These are phyloP conservation scores for Vulpes ferrilata DNA, from an alignment of 2,113 vertebrate species.

Conservation along the genomic window DNA sequence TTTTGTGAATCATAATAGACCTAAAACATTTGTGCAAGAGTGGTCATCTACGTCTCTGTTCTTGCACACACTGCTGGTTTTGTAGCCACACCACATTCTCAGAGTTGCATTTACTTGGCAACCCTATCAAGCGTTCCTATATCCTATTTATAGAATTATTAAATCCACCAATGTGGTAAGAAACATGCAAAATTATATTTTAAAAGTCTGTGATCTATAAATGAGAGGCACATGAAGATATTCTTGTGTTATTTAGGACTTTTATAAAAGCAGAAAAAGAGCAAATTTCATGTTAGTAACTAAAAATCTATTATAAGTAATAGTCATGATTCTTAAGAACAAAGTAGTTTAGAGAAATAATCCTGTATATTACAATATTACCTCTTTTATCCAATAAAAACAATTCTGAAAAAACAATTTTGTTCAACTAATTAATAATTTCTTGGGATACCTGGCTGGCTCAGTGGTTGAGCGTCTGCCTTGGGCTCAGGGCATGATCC, in stretches of 20 bases:
- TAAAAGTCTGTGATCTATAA: neutral
- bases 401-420: neutral
- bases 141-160: neutral
- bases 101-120: neutral
- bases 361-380: neutral
- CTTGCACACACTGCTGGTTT: neutral
- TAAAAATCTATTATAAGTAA: conserved; percentile 76
- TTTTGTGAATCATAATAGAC: neutral
- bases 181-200: neutral
- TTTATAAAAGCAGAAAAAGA: conserved; percentile 14
- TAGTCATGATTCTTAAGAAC: conserved; percentile 38
- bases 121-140: neutral
- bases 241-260: neutral
- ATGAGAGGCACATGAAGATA: neutral
- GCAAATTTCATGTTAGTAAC: neutral
- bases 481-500: too few species aligned
- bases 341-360: conserved; percentile 45
- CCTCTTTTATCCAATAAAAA: conserved; percentile 11
- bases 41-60: neutral
- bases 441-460: neutral
- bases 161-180: neutral
- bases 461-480: too few species aligned
- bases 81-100: neutral
- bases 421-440: neutral
- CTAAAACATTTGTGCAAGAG: neutral